Evolutionary conservation across 2,888 invertebrate species (phyloP), one percentile per base, ranked within the genome.

Genomic region (Chesias legatella): DNA sequence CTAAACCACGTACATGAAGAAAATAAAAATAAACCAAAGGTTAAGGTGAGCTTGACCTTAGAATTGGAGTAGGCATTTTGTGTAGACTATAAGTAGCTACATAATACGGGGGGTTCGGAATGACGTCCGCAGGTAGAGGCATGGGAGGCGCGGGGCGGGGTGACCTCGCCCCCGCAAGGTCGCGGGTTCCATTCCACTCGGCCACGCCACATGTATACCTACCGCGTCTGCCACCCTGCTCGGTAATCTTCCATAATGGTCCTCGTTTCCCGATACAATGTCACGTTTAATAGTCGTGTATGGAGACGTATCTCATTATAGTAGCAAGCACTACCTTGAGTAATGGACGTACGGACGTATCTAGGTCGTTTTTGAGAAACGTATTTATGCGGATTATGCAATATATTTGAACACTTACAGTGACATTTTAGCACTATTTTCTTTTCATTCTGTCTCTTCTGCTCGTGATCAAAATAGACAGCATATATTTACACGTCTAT

Each of bases 111-210:
- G 56, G 63, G 64, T 62, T 63, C 60, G 58, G 63, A 63, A 67
- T 77, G 79, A 79, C 77, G 78, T 76, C 71, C 68, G 67, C 61
- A 80, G 79, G 81, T 78, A 71, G 67, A 58, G 56, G 61, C 58
- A 58, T 58, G 56, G 54, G 63, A 48, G 48, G 38, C 42, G 47
- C 49, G 60, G 63, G 65, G 69, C 54, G 68, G 60, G 54, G 60
- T 73, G 82, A 80, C 82, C 82, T 85, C 83, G 82, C 76, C 72
- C 74, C 71, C 63, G 53, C 85, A 85, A 85, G 84, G 85, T 82
- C 79, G 70, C 60, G 58, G 71, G 72, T 71, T 77, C 67, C 73
- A 79, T 78, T 81, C 79, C 79, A 75, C 74, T 76, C 69, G 61
- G 67, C 65, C 60, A 67, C 66, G 63, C 70, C 70, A 67, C 70